A percentile compares a stretch with the other conserved stretches of the same genome.
Conservation (phyloP, 2,797 vertebrate species). For the Leptodactylus fallax region DNA sequence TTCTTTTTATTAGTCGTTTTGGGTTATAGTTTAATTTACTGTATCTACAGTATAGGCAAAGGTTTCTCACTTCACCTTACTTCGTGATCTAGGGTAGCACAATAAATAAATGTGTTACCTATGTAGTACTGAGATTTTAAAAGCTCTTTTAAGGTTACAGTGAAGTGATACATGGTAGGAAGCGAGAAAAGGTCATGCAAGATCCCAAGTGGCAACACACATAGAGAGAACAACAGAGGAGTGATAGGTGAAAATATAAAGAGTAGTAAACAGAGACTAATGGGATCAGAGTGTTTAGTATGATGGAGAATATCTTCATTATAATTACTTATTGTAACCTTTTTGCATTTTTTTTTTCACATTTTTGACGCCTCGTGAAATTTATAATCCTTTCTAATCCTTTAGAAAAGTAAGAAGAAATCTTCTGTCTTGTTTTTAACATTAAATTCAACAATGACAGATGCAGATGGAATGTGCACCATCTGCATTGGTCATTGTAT, state of each 20-base stretch:
- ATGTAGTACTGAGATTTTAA: conserved; percentile 7
- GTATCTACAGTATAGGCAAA: too few species aligned
- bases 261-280: not conserved
- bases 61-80: not conserved
- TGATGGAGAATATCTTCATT: not conserved
- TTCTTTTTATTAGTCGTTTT: too few species aligned
- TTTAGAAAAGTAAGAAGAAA: too few species aligned
- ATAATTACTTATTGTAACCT: too few species aligned
- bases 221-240: not conserved
- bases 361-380: too few species aligned
- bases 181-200: conserved; percentile 30
- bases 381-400: too few species aligned
- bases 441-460: too few species aligned
- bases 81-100: not conserved
- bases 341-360: too few species aligned
- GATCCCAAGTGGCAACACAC: conserved; percentile 11
- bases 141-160: conserved; percentile 30
- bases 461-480: too few species aligned
- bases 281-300: not conserved
- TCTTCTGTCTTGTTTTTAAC: too few species aligned
- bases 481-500: too few species aligned
- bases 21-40: too few species aligned
- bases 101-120: conserved; percentile 15
- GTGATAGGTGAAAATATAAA: not conserved
- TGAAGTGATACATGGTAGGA: not conserved